A percentile compares a stretch with the other conserved stretches of the same genome.
These are phyloP conservation scores for Pygoscelis antarcticus DNA, from an alignment of 2,113 vertebrate species.

Conservation along the genomic window DNA sequence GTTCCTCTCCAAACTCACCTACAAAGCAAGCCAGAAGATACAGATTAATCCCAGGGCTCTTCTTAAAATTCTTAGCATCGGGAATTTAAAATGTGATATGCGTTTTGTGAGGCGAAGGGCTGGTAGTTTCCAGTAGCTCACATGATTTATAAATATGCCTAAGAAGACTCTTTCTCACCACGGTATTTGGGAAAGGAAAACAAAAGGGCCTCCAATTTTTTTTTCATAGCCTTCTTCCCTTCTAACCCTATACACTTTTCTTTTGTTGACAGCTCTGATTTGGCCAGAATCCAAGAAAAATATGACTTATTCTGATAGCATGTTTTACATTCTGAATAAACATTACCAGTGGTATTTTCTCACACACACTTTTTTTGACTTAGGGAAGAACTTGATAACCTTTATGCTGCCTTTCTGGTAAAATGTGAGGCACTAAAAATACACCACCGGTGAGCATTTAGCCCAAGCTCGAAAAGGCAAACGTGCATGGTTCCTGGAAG, in stretches of 20 bases:
- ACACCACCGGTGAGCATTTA: not conserved
- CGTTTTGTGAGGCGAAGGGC: not conserved
- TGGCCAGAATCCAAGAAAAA: conserved; percentile 63
- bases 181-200: conserved; percentile 25
- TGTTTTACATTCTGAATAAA: conserved; percentile 35
- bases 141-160: not conserved
- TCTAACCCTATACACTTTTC: not conserved
- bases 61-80: not conserved
- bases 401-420: not conserved
- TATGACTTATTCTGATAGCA: not conserved
- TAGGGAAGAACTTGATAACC: not conserved
- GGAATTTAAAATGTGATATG: not conserved
- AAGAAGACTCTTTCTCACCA: not conserved
- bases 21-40: not conserved
- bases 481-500: not conserved
- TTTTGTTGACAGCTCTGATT: conserved; percentile 44
- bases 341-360: conserved; percentile 40
- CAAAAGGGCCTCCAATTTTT: not conserved
- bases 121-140: not conserved
- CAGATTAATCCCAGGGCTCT: not conserved
- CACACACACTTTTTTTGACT: not conserved
- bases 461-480: not conserved
- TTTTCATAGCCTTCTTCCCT: not conserved
- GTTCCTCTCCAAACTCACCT: not conserved
- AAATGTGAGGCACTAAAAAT: not conserved